Base-by-base conservation (phyloP, 1,140 invertebrate genomes). In the Drosophila quadrilineata region DNA sequence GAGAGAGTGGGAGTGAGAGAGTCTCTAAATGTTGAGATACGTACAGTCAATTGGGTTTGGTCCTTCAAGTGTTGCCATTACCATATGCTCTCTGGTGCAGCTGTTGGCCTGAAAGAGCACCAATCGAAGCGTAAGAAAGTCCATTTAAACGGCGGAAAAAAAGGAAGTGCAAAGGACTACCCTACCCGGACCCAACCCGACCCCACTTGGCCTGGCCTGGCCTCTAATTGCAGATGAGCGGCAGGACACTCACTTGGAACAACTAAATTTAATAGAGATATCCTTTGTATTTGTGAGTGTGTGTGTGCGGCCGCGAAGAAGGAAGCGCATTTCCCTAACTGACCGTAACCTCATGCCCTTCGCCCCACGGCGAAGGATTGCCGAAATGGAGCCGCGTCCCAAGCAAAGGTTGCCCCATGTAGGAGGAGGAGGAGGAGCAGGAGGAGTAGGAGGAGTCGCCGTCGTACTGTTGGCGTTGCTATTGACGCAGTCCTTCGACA, bases 201-300 rank as follows among this genome's bases (percentile, higher is more conserved):
- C 19, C 17, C 17, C n/a, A 26, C 10, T 19, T 22, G 31, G 26
- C 16, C 36, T 4, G 19, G 43, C 17, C 29, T 12, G n/a, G 16
- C 24, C 33, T 56, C 49, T 71, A 62, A 73, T 70, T 73, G 67
- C 71, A 59, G 68, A 73, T 73, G 71, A 73, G 57, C 45, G 50
- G 64, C 28, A 63, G 63, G 29, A 31, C 40, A 19, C 26, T 35
- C 29, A 58, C 29, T 28, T 16, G 28, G 38, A 69, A 43, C 48
- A 49, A 52, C 57, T 52, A 49, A 16, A 53, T 38, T 52, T 49
- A 59, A 72, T 65, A 65, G 70, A 65, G 66, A 54, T 53, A 70
- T 70, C 59, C 70, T 70, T 70, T 70, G 66, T 49, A 49, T 35
- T n/a, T n/a, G n/a, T n/a, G n/a, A n/a, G n/a, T n/a, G n/a, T n/a